These are phyloP conservation scores for Phragmatobia fuliginosa DNA, from an alignment of 2,888 invertebrate species.

Conservation along the genomic window DNA sequence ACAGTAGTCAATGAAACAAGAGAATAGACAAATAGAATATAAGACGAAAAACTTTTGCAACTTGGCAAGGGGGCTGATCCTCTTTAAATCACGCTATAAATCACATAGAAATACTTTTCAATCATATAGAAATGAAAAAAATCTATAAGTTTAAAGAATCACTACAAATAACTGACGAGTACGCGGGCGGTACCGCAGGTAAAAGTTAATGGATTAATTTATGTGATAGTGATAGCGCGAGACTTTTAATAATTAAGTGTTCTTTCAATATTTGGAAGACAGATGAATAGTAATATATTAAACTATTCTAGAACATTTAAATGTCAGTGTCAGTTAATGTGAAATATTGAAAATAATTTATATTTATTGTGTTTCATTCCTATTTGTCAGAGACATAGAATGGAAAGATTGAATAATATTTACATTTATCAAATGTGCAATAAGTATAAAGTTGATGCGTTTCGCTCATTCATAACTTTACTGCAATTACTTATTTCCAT, in stretches of 20 bases:
- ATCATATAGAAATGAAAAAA: too few species aligned
- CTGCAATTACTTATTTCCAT: background rate
- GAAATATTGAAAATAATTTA: background rate
- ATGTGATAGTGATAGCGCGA: background rate
- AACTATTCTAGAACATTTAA: background rate
- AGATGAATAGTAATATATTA: background rate
- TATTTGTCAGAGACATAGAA: background rate
- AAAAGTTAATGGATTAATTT: background rate
- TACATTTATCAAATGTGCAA: background rate
- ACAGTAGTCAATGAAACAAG: too few species aligned
- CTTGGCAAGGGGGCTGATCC: too few species aligned
- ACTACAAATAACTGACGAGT: too few species aligned
- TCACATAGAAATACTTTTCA: too few species aligned
- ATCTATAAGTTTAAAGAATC: too few species aligned
- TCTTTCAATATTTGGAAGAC: background rate
- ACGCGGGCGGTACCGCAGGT: too few species aligned
- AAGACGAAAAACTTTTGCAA: too few species aligned
- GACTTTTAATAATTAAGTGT: background rate
- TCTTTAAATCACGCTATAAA: too few species aligned
- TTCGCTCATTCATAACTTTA: background rate
- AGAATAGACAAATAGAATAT: too few species aligned
- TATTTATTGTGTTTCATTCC: background rate
- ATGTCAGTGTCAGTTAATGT: background rate
- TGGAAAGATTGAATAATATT: background rate
- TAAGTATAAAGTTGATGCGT: background rate